Evolutionary conservation across 23 tunicate species (phyloP).

Genomic region (Halocynthia roretzi): DNA sequence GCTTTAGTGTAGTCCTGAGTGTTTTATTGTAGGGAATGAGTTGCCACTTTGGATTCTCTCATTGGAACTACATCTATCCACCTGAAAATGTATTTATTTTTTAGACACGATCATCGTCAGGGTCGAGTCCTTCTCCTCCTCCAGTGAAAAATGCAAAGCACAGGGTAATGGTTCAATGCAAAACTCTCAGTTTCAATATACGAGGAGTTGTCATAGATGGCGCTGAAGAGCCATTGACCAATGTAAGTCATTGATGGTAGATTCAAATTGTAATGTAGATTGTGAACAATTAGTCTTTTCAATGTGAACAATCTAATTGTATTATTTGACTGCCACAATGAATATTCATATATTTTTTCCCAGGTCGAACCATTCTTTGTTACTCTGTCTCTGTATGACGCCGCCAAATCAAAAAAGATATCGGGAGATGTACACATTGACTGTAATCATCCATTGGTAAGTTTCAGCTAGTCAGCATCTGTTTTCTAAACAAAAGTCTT

Average conservation of each 20-base stretch:
- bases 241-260: conserved; percentile 34
- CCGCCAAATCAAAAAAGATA: conserved; percentile 47
- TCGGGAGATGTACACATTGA: conserved; percentile 96
- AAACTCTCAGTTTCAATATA: conserved; percentile 54
- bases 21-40: too few relatives aligned
- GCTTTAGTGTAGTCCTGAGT: too few relatives aligned
- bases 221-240: conserved; percentile 82
- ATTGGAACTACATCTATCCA: not conserved
- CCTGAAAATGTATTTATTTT: not conserved
- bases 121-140: conserved; percentile 35
- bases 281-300: not conserved
- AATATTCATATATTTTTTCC: not conserved
- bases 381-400: conserved; percentile 86
- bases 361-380: conserved; percentile 98
- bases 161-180: conserved; percentile 65
- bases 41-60: too few relatives aligned
- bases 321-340: too few relatives aligned
- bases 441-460: conserved; percentile 78
- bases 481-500: too few relatives aligned
- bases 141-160: conserved; percentile 26
- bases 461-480: not conserved
- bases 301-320: too few relatives aligned
- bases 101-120: not conserved
- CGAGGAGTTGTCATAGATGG: conserved; percentile 90
- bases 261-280: not conserved